These are phyloP conservation scores for Papilio glaucus DNA, from an alignment of 1,140 invertebrate species.

Conservation along the genomic window DNA sequence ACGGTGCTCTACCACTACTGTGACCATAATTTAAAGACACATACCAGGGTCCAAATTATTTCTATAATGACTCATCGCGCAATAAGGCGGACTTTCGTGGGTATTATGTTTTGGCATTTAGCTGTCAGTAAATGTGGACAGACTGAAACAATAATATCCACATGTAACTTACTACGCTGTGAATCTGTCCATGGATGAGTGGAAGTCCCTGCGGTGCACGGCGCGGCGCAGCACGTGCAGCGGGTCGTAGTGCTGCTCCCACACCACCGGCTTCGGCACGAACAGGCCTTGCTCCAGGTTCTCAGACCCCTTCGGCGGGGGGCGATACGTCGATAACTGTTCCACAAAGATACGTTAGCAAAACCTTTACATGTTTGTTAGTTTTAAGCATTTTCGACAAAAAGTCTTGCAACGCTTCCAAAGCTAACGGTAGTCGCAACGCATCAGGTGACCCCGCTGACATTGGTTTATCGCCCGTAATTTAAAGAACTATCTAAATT, in stretches of 20 bases:
- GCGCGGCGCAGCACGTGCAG: conserved; percentile 95
- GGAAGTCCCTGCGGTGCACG: conserved; percentile 96
- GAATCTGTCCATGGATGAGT: conserved; percentile 95
- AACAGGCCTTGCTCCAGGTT: conserved; percentile 97
- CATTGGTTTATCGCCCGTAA: not conserved
- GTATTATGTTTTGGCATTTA: too few species aligned
- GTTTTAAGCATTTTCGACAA: too few species aligned
- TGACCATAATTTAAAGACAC: too few species aligned
- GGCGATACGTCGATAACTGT: conserved; percentile 84
- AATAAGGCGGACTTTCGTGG: too few species aligned
- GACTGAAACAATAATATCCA: too few species aligned
- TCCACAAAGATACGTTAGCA: not conserved
- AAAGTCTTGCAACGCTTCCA: too few species aligned
- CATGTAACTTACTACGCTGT: conserved; percentile 89
- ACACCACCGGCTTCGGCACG: conserved; percentile 93
- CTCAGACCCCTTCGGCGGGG: conserved; percentile 84
- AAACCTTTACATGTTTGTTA: not conserved
- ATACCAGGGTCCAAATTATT: too few species aligned
- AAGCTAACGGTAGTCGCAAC: too few species aligned
- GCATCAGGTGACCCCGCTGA: too few species aligned
- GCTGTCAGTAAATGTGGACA: too few species aligned
- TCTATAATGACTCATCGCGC: too few species aligned
- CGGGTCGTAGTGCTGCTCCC: conserved; percentile 97
- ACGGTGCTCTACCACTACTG: too few species aligned
- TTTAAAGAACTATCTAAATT: not conserved